A percentile compares a stretch with the other conserved stretches of the same genome.
phyloP scores from a whole-genome alignment of 1,140 invertebrate species.

The Drosophila kohkoa region DNA sequence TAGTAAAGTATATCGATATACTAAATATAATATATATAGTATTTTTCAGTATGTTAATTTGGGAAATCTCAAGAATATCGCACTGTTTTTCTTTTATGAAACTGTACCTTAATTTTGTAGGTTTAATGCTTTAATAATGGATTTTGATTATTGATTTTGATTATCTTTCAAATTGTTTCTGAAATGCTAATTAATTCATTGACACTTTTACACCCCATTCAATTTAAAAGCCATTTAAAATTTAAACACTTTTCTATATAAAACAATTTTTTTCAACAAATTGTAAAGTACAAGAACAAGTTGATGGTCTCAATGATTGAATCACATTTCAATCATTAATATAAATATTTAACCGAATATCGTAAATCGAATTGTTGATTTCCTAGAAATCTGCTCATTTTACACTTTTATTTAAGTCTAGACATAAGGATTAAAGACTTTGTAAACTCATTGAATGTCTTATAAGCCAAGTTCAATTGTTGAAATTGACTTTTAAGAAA shows the following conservation, averaged over 20 bases:
- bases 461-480: conserved; percentile 28
- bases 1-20: too few relatives aligned
- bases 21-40: too few relatives aligned
- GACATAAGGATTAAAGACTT: too few relatives aligned
- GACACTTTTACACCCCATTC: background rate
- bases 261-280: background rate
- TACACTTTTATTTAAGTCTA: conserved; percentile 21
- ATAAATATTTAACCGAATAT: conserved; percentile 5
- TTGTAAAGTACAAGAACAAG: background rate
- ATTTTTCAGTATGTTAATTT: too few relatives aligned
- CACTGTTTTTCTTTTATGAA: too few relatives aligned
- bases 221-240: background rate
- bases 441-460: conserved; percentile 48
- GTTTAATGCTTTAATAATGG: too few relatives aligned
- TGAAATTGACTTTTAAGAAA: conserved; percentile 39
- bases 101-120: too few relatives aligned
- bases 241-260: background rate
- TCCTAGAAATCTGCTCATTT: conserved; percentile 29
- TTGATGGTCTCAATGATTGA: too few relatives aligned
- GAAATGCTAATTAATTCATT: background rate
- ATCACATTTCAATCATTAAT: background rate
- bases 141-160: too few relatives aligned
- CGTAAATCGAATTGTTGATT: conserved; percentile 9
- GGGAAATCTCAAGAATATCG: too few relatives aligned
- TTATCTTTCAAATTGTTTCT: too few relatives aligned